phyloP scores from a whole-genome alignment of 2,888 invertebrate genomes.

The Blastobasis lacticolella region DNA sequence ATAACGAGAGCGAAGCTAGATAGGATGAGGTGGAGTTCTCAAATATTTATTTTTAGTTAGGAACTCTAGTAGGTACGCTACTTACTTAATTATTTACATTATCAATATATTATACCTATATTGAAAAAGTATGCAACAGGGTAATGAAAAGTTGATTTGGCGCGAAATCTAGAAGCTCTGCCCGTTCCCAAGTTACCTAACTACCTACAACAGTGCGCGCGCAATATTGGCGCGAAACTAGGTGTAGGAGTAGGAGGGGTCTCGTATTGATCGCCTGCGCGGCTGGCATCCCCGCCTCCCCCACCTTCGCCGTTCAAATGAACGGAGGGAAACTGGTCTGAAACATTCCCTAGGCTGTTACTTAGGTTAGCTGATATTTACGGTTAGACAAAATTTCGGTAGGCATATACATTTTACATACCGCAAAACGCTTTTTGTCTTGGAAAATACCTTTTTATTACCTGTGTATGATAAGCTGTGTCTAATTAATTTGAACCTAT shows the following conservation, averaged over 20 bases:
- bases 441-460: too few relatives aligned
- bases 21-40: too few relatives aligned
- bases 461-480: too few relatives aligned
- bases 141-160: conserved; percentile 28
- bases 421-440: too few relatives aligned
- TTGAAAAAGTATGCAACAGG: background rate
- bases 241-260: conserved; percentile 40
- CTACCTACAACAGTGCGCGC: conserved; percentile 44
- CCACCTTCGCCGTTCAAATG: conserved; percentile 26
- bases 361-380: conserved; percentile 15
- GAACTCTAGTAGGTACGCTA: too few relatives aligned
- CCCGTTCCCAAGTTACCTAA: conserved; percentile 11
- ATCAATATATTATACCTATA: background rate
- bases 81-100: background rate
- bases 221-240: conserved; percentile 29
- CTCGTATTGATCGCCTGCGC: conserved; percentile 57
- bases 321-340: conserved; percentile 32
- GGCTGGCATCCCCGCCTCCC: conserved; percentile 19
- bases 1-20: conserved; percentile 3
- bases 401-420: too few relatives aligned
- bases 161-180: conserved; percentile 33
- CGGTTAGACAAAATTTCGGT: background rate
- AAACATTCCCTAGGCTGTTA: conserved; percentile 31
- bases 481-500: too few relatives aligned
- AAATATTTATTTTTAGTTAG: too few relatives aligned